Evolutionary conservation across 1,140 invertebrate genomes (phyloP).

Genomic region (Sarcophaga bullata): DNA sequence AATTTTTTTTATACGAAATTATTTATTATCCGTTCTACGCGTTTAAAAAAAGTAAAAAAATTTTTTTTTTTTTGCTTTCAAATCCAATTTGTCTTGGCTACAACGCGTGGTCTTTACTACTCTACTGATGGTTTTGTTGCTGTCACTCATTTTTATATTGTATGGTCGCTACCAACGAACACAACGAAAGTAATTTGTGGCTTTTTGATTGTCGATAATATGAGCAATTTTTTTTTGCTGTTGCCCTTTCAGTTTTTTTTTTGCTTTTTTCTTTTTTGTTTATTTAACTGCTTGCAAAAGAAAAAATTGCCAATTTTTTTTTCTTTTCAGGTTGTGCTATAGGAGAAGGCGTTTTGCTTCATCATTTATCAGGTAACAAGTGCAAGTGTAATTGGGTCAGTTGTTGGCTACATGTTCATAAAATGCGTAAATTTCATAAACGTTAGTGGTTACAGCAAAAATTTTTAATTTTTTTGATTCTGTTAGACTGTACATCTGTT

Average conservation of each 20-base stretch:
- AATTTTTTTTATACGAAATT: constrained; percentile 13
- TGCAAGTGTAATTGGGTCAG: no score
- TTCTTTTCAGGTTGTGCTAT: neutral
- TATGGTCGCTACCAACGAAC: neutral
- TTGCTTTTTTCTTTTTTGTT: no score
- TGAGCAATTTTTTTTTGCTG: neutral
- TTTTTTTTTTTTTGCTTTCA: neutral
- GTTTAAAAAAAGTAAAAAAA: neutral
- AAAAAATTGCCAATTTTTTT: neutral
- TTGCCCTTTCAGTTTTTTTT: no score
- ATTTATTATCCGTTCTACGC: constrained; percentile 9
- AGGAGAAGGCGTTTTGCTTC: neutral
- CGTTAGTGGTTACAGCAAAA: no score
- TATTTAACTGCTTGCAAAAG: neutral
- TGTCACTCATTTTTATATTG: constrained; percentile 36
- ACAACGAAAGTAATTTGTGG: constrained; percentile 30
- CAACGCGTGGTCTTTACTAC: constrained; percentile 17
- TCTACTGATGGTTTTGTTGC: constrained; percentile 25
- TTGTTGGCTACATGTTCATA: no score
- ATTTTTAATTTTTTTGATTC: no score
- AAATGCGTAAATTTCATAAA: no score
- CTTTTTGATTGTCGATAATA: constrained; percentile 31
- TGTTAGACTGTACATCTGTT: no score
- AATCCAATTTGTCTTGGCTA: constrained; percentile 20
- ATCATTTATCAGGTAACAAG: no score